Evolutionary conservation across 2,113 vertebrate species (phyloP).

Genomic region (Sinocyclocheilus grahami): DNA sequence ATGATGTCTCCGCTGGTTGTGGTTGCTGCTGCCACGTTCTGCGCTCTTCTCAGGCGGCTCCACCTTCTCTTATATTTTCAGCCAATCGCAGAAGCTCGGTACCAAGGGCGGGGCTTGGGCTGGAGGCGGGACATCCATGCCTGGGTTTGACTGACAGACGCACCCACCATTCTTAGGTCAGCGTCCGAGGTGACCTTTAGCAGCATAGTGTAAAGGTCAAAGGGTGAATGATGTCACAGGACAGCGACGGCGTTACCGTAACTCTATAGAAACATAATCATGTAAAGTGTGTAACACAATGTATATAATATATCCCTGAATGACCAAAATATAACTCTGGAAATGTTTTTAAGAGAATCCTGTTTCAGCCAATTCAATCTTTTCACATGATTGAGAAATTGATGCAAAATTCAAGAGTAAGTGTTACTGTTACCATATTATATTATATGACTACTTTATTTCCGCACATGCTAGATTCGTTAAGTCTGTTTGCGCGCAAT

Average conservation of each 20-base stretch:
- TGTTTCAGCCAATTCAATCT: background rate
- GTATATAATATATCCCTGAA: no score
- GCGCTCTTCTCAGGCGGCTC: constrained; percentile 81
- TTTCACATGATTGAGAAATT: background rate
- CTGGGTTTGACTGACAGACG: constrained; percentile 79
- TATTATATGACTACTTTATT: background rate
- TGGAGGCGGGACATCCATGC: constrained; percentile 74
- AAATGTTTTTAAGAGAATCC: background rate
- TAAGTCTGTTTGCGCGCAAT: background rate
- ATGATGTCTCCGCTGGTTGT: constrained; percentile 92
- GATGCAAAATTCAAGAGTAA: background rate
- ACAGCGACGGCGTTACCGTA: background rate
- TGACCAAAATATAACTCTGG: background rate
- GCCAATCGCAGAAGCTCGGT: constrained; percentile 72
- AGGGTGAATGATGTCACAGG: no score
- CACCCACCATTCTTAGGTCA: background rate
- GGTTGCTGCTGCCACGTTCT: constrained; percentile 85
- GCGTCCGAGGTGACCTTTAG: background rate
- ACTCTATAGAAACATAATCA: background rate
- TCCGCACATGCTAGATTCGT: background rate
- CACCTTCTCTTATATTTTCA: constrained; percentile 80
- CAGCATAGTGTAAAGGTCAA: no score
- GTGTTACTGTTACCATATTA: background rate
- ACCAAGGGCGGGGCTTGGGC: constrained; percentile 76
- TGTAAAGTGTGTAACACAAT: background rate